Evolutionary conservation across 2,113 vertebrate species (phyloP).

Genomic region (Oreochromis tanganicae): DNA sequence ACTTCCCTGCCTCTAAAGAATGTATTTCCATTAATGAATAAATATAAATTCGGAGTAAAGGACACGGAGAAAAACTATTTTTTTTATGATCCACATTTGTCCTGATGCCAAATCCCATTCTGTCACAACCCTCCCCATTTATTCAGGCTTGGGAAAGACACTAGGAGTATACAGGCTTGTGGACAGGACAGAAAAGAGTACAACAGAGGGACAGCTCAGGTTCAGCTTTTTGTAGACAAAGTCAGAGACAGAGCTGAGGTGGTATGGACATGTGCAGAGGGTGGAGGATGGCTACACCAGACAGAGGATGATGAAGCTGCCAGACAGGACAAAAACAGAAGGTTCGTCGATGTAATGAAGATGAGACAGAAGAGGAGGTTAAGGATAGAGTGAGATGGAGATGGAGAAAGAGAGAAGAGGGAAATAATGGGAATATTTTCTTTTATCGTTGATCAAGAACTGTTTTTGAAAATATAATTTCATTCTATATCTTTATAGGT

Average conservation of each 20-base stretch:
- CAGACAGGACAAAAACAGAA: neutral
- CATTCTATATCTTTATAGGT: neutral
- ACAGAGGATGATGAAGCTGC: neutral
- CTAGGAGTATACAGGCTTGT: no score
- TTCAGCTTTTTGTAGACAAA: neutral
- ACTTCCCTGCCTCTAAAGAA: neutral
- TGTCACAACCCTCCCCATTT: no score
- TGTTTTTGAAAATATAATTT: neutral
- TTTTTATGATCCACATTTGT: neutral
- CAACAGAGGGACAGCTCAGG: no score
- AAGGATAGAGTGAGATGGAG: neutral
- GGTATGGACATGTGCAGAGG: neutral
- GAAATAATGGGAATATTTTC: neutral
- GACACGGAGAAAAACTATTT: neutral
- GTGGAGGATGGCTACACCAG: neutral
- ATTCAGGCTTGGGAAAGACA: no score
- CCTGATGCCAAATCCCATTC: no score
- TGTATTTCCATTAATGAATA: neutral
- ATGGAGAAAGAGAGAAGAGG: neutral
- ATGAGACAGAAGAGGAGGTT: neutral
- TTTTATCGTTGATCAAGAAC: neutral
- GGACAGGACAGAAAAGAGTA: no score
- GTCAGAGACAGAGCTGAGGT: neutral
- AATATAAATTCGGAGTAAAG: neutral
- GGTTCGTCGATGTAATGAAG: neutral